Conservation (phyloP, 2,797 vertebrate species). For the Lagocephalus sceleratus region DNA sequence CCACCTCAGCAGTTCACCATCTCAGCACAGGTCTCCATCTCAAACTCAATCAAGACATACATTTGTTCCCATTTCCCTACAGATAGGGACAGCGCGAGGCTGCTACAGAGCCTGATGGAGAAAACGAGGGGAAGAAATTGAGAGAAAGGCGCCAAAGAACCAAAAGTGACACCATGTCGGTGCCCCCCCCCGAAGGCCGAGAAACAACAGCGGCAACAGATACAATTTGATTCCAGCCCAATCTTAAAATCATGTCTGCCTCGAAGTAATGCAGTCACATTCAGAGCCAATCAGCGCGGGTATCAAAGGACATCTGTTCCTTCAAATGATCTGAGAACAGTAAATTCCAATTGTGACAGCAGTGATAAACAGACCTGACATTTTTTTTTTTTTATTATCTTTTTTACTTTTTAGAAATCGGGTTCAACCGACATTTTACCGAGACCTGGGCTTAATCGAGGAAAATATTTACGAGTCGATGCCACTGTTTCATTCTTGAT, state of each 20-base stretch:
- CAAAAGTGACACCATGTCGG: conserved; percentile 37
- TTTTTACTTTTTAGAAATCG: not conserved
- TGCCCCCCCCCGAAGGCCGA: conserved; percentile 16
- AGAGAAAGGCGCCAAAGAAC: conserved; percentile 25
- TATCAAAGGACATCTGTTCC: conserved; percentile 21
- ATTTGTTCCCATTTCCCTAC: conserved; percentile 42
- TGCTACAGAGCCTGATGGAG: conserved; percentile 36
- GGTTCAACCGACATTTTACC: not conserved
- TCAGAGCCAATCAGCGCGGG: conserved; percentile 3
- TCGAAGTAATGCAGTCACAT: conserved; percentile 17
- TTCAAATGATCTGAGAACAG: not conserved
- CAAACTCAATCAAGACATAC: conserved; percentile 43
- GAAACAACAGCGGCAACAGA: conserved; percentile 10
- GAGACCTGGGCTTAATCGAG: conserved; percentile 3
- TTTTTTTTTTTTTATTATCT: no score
- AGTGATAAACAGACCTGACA: not conserved
- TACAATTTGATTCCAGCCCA: conserved; percentile 16
- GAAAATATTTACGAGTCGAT: conserved; percentile 57
- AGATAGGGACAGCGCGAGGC: conserved; percentile 31
- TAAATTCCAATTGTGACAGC: not conserved
- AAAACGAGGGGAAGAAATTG: conserved; percentile 37
- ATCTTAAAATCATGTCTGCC: conserved; percentile 21
- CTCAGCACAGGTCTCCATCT: conserved; percentile 25
- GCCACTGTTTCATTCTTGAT: conserved; percentile 49
- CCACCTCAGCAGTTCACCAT: conserved; percentile 36